Base-by-base conservation (phyloP, 2,888 invertebrate species). In the Lepidochitona cinerea region DNA sequence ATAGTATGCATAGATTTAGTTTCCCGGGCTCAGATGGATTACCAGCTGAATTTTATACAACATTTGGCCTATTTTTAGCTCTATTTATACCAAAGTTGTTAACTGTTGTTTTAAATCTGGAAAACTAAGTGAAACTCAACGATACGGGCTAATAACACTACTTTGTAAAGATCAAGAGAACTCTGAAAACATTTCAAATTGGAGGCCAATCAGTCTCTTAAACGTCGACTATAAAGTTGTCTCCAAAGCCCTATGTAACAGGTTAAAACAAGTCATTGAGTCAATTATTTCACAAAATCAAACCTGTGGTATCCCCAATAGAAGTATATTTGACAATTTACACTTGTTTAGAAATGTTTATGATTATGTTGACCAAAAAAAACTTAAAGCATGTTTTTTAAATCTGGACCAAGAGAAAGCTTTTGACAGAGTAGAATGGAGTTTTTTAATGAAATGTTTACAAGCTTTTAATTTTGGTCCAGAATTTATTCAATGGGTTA, bases 351-450 rank as follows among this genome's bases (percentile, higher is more conserved):
- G 79, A 23, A 75, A 79, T 72, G 68, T 79, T 32, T 29, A 75
- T 35, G 76, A 79, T 68, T 80, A 77, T 81, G 67, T 72, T 18
- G 71, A 80, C n/a, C 75, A 77, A 59, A 76, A 80, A 65, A 32
- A 81, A 12, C 36, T 77, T 23, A 14, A 64, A 37, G 73, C 77
- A 35, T 70, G 69, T 52, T 79, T 81, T 67, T 76, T 81, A 33
- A 64, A 52, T 72, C 41, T 81, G 49, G 82, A 83, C 54, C 83
- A 82, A 69, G 79, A 77, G 59, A 83, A 82, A 54, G 81, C 81
- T 1, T 82, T 82, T 59, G 81, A 82, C 67, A 69, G 81, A 52
- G 81, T 81, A n/a, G 73, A 74, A 32, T 76, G 78, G 70, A 54
- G 69, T n/a, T 82, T 74, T 71, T 26, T 83, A n/a, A 77, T 75